Conservation (phyloP, 2,888 invertebrate species). For the Amiota communis region DNA sequence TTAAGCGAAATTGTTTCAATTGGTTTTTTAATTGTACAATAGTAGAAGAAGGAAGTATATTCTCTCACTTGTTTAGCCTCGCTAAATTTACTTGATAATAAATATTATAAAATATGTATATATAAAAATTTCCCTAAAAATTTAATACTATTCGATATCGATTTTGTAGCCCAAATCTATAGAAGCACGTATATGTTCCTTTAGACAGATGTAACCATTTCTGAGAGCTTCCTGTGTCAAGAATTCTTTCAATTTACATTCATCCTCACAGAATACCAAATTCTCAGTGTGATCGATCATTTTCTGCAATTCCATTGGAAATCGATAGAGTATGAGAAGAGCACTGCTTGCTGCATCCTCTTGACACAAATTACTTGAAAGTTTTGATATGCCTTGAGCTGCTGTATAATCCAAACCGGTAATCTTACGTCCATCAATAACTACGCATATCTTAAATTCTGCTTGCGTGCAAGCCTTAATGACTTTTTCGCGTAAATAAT, state of each 20-base stretch:
- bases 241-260: slow-evolving; percentile 66
- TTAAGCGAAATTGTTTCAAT: slow-evolving; percentile 37
- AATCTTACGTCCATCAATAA: slow-evolving; percentile 80
- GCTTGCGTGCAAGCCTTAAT: slow-evolving; percentile 74
- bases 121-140: slow-evolving; percentile 35
- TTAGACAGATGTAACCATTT: slow-evolving; percentile 70
- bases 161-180: slow-evolving; percentile 72
- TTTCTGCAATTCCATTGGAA: slow-evolving; percentile 62
- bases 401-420: slow-evolving; percentile 82
- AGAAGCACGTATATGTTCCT: slow-evolving; percentile 71
- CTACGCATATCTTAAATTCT: slow-evolving; percentile 74
- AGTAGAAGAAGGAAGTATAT: too few species aligned
- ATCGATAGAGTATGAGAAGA: slow-evolving; percentile 64
- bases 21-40: slow-evolving; percentile 30
- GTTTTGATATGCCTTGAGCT: slow-evolving; percentile 74
- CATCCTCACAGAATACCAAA: slow-evolving; percentile 68
- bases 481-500: slow-evolving; percentile 78
- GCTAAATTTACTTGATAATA: slow-evolving; percentile 13
- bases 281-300: slow-evolving; percentile 70
- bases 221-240: slow-evolving; percentile 70
- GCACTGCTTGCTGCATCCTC: slow-evolving; percentile 59
- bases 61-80: slow-evolving; percentile 21
- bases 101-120: slow-evolving; percentile 8
- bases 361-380: slow-evolving; percentile 66
- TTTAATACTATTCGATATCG: slow-evolving; percentile 62